Conservation (phyloP, 2,888 invertebrate species). For the Achlya flavicornis region DNA sequence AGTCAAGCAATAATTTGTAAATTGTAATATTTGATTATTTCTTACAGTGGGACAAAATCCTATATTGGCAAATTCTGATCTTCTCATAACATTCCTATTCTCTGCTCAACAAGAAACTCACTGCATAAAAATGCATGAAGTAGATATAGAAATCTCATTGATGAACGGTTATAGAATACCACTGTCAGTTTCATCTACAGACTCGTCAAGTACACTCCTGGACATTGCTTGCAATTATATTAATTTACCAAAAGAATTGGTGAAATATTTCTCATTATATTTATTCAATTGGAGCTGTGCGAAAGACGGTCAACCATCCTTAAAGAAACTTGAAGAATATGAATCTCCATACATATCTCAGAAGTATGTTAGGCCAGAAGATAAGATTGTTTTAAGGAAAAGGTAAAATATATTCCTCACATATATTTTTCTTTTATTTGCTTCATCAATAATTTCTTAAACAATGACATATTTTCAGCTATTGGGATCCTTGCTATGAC, state of each 20-base stretch:
- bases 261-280: slow-evolving; percentile 95
- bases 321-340: slow-evolving; percentile 97
- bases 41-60: slow-evolving; percentile 93
- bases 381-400: slow-evolving; percentile 93
- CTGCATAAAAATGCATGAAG: slow-evolving; percentile 86
- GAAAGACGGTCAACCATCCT: slow-evolving; percentile 87
- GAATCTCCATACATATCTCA: slow-evolving; percentile 98
- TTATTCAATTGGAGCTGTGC: slow-evolving; percentile 91
- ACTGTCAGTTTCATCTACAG: slow-evolving; percentile 90
- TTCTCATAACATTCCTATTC: slow-evolving; percentile 93
- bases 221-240: slow-evolving; percentile 92
- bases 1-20: background rate
- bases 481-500: slow-evolving; percentile 95
- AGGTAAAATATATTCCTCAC: slow-evolving; percentile 76
- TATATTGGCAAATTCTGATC: slow-evolving; percentile 89
- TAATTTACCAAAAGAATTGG: slow-evolving; percentile 90
- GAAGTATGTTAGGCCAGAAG: slow-evolving; percentile 88
- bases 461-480: slow-evolving; percentile 83
- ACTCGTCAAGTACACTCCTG: slow-evolving; percentile 92
- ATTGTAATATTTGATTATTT: slow-evolving; percentile 24
- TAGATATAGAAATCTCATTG: slow-evolving; percentile 91
- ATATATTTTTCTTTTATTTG: too few species aligned
- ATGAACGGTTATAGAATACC: slow-evolving; percentile 95
- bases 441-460: too few species aligned
- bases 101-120: slow-evolving; percentile 96